Percentiles rank a stretch among this genome's conserved stretches.
phyloP scores from a whole-genome alignment of 2,888 invertebrate species.

The Apotomis capreana region DNA sequence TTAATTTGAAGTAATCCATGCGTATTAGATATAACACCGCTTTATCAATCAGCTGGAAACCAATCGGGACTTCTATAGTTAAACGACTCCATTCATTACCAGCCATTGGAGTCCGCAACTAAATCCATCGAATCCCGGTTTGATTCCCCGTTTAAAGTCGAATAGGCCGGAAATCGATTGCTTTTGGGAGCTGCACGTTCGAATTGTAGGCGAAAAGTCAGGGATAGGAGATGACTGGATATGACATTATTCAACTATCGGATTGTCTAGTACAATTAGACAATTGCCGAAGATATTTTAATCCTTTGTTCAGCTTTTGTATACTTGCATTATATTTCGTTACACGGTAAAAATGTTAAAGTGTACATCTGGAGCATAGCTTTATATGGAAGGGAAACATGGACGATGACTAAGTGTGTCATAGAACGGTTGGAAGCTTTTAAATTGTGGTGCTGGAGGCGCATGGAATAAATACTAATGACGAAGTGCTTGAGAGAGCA shows the following conservation, averaged over 20 bases:
- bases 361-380: too few species aligned
- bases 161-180: constrained; percentile 83
- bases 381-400: too few species aligned
- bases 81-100: constrained; percentile 72
- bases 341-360: too few species aligned
- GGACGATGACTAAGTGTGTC: too few species aligned
- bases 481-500: too few species aligned
- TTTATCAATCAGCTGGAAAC: constrained; percentile 22
- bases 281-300: too few species aligned
- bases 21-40: background rate
- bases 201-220: constrained; percentile 65
- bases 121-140: constrained; percentile 79
- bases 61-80: constrained; percentile 45
- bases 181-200: constrained; percentile 74
- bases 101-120: constrained; percentile 73
- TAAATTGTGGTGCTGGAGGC: too few species aligned
- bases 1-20: background rate
- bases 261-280: too few species aligned
- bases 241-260: constrained; percentile 22
- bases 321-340: too few species aligned
- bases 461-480: too few species aligned
- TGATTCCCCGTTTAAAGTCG: constrained; percentile 82
- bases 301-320: too few species aligned
- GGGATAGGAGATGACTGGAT: constrained; percentile 44
- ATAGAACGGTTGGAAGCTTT: too few species aligned